Evolutionary conservation across 2,113 vertebrate species (phyloP).

Genomic region (Ptilorrhoa leucosticta): DNA sequence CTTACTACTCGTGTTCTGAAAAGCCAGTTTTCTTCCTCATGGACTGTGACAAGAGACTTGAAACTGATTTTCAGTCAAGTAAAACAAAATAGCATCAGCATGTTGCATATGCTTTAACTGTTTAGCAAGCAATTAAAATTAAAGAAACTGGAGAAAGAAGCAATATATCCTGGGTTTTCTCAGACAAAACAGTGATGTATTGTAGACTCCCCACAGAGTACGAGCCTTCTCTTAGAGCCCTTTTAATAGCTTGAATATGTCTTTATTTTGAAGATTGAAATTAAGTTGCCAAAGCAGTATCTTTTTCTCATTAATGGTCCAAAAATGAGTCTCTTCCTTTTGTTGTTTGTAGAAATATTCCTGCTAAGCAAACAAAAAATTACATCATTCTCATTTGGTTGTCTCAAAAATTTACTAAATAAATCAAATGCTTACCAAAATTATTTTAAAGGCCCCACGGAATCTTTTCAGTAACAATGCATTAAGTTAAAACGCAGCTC

Average conservation of each 20-base stretch:
- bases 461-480: not conserved
- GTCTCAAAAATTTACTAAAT: not conserved
- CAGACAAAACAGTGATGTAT: not conserved
- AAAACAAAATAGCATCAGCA: not conserved
- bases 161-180: not conserved
- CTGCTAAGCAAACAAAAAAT: not conserved
- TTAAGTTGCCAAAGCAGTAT: not conserved
- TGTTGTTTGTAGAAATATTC: not conserved
- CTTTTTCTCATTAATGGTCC: not conserved
- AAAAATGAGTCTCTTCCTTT: not conserved
- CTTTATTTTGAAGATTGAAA: not conserved
- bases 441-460: not conserved
- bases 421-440: not conserved
- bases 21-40: not conserved
- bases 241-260: not conserved
- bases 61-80: not conserved
- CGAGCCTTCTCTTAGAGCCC: not conserved
- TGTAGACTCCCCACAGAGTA: not conserved
- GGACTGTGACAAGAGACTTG: not conserved
- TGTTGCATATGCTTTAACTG: not conserved
- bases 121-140: not conserved
- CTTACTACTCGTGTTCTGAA: not conserved
- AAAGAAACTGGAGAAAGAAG: not conserved
- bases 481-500: slow-evolving; percentile 5
- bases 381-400: not conserved